Evolutionary conservation across 2,797 vertebrate species (phyloP).

Genomic region (Danio aesculapii): DNA sequence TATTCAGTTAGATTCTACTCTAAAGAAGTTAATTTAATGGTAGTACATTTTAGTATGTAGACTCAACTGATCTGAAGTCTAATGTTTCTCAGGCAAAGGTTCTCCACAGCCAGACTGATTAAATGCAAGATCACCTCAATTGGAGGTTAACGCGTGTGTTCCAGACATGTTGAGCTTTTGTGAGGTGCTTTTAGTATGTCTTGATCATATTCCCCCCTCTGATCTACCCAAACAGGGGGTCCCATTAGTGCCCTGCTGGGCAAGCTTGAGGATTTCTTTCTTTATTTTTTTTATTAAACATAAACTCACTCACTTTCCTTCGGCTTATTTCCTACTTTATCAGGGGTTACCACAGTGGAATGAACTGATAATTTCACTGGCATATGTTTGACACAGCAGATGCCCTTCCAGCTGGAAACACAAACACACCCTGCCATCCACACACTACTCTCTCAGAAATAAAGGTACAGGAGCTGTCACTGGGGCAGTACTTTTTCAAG

Average conservation of each 20-base stretch:
- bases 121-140: constrained; percentile 43
- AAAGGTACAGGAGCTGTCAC: too few species aligned
- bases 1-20: constrained; percentile 48
- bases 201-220: background rate
- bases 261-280: background rate
- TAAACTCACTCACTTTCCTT: too few species aligned
- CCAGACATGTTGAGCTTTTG: constrained; percentile 31
- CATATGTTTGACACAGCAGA: too few species aligned
- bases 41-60: constrained; percentile 49
- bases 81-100: constrained; percentile 44
- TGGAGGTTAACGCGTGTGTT: constrained; percentile 22
- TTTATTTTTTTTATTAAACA: too few species aligned
- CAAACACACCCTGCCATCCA: too few species aligned
- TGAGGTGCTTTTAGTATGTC: background rate
- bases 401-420: too few species aligned
- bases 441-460: too few species aligned
- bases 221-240: background rate
- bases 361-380: too few species aligned
- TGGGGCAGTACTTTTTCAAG: too few species aligned
- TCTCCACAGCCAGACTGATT: constrained; percentile 45
- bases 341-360: too few species aligned
- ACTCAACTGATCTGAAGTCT: constrained; percentile 46
- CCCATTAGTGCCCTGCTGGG: background rate
- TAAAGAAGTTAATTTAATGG: constrained; percentile 45
- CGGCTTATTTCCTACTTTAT: too few species aligned